phyloP scores from a whole-genome alignment of 2,888 invertebrate species.

The Macaria notata region DNA sequence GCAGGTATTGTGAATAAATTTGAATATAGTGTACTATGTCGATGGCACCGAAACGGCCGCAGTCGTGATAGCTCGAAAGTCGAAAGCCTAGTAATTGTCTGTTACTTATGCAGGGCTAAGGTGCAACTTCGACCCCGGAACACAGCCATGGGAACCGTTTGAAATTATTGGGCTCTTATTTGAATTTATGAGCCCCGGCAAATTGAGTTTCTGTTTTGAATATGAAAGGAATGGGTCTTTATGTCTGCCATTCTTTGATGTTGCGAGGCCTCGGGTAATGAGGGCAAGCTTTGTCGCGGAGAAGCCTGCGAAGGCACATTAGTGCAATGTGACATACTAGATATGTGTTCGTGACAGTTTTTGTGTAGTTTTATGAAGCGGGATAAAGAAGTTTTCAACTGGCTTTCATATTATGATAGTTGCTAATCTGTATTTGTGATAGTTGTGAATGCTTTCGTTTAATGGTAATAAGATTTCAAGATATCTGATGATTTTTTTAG shows the following conservation, averaged over 20 bases:
- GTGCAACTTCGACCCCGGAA: slow-evolving; percentile 53
- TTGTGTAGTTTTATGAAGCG: not conserved
- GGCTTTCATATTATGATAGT: too few species aligned
- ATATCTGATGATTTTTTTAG: not conserved
- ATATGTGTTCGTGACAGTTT: not conserved
- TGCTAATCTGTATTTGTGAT: too few species aligned
- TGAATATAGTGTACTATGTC: too few species aligned
- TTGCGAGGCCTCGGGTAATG: slow-evolving; percentile 11
- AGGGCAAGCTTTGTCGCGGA: slow-evolving; percentile 15
- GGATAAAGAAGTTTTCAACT: too few species aligned
- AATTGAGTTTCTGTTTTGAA: slow-evolving; percentile 18
- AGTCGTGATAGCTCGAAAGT: slow-evolving; percentile 32
- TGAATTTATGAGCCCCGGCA: slow-evolving; percentile 10
- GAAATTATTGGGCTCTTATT: slow-evolving; percentile 10
- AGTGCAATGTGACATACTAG: slow-evolving; percentile 4
- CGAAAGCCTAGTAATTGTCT: slow-evolving; percentile 41
- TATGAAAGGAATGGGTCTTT: slow-evolving; percentile 10
- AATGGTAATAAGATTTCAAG: not conserved
- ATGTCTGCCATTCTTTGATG: slow-evolving; percentile 16
- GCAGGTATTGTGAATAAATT: too few species aligned
- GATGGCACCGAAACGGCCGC: slow-evolving; percentile 22
- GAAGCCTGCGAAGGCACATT: slow-evolving; percentile 1
- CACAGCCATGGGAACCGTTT: slow-evolving; percentile 43
- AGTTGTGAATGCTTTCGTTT: not conserved
- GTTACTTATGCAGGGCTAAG: slow-evolving; percentile 39